Evolutionary conservation across 2,113 vertebrate species (phyloP), one percentile per base, ranked within the genome.

Genomic region (Odobenus rosmarus): DNA sequence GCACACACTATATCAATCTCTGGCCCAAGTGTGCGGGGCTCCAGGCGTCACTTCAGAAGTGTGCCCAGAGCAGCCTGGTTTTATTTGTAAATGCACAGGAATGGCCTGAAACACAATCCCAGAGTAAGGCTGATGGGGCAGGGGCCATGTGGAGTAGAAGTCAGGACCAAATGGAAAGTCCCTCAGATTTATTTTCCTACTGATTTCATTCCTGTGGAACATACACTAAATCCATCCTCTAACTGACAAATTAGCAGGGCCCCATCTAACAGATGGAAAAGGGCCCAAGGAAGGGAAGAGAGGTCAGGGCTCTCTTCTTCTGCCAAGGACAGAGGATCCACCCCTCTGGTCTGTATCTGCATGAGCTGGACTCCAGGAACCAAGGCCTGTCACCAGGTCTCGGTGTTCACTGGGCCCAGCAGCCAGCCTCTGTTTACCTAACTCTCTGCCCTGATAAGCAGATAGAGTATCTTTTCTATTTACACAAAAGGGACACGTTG

Each of bases 171-270:
- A 79, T 94, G 96, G 97, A 98, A 98, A 98, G 96, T 97, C 95
- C 79, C 62, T 93, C 23, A 5, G 97, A 98, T 98, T 98, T 97
- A 98, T 98, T 98, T 97, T 98, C 94, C 85, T 95, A 90, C 93
- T 97, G 97, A 98, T 98, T 98, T 97, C 97, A 98, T 98, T 98
- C 97, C 96, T 85, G 93, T 97, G 97, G 98, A 98, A 96, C 94
- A 95, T 90, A 97, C 62, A 97, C 91, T 98, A 98, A 98, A 98
- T 98, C 97, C 97, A 98, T 97, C 94, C 96, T 85, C 96, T 98
- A 95, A 90, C 79, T 98, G 98, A 98, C 97, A 98, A 98, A 98
- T 96, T 93, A 97, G 96, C 96, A 96, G 97, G 93, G 33, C 26
- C 21, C 19, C 26, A 18, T 90, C 19, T 53, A 76, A 76, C 80